Base-by-base conservation (phyloP, 2,888 invertebrate genomes). In the Spicauda simplicius region DNA sequence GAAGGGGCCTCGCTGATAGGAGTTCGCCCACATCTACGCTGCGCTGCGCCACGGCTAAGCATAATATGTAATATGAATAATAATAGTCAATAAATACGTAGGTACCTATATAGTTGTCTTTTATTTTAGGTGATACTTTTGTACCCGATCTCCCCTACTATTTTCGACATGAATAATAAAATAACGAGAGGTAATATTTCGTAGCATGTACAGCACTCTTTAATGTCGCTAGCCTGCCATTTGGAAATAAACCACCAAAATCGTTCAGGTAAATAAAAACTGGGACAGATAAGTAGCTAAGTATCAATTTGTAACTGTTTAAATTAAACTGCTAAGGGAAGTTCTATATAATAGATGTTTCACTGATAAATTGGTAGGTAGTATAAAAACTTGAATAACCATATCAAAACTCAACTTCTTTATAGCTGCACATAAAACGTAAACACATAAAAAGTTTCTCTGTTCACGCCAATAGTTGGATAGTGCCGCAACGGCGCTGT, bases 111-210 rank as follows among this genome's bases (percentile, higher is more conserved):
- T 25, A 5, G 25, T 25, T 33, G 33, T 6, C 7, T 33, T n/a
- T 33, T 6, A 33, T 33, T 33, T 6, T 3, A 33, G 7, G 33
- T 33, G 33, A 6, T 3, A 33, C 33, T 6, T 33, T 33, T 33
- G 7, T 33, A 33, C 33, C 33, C 33, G 10, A 33, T 33, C 33
- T 33, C 33, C 33, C 33, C 14, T 41, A 61, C 73, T 69, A 75
- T 71, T 80, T 80, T 75, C 61, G 62, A 66, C 73, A 83, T 87
- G 81, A 87, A 87, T 87, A 86, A 87, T 86, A 81, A 79, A 87
- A 82, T 84, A 84, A 84, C 82, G 82, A 85, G 57, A 53, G 48
- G 57, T 63, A 77, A 69, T 76, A 73, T 77, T 77, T 71, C 70
- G 20, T 57, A 50, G 56, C 53, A 69, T 70, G 66, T 52, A 70